These are phyloP conservation scores for Cardiocondyla obscurior DNA, from an alignment of 1,140 invertebrate species.

Conservation along the genomic window DNA sequence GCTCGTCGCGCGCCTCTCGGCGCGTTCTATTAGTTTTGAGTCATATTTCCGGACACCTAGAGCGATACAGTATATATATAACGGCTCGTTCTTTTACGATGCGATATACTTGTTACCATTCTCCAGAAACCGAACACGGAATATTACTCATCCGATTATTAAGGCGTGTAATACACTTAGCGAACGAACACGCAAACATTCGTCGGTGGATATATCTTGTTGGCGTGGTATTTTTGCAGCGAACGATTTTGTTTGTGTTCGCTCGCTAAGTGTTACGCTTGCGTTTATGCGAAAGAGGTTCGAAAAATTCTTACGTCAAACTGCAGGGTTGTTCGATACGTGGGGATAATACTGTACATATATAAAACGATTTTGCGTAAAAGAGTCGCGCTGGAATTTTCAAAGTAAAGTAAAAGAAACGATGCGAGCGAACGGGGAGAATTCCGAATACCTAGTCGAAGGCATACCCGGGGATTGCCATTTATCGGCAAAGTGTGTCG, in stretches of 20 bases:
- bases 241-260: no score
- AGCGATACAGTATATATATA: background rate
- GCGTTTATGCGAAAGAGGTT: background rate
- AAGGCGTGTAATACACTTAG: no score
- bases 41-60: conserved; percentile 35
- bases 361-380: background rate
- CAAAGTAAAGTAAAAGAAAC: background rate
- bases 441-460: background rate
- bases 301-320: background rate
- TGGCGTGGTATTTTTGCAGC: no score
- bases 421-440: background rate
- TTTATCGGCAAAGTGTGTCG: conserved; percentile 40
- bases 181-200: no score
- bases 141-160: background rate
- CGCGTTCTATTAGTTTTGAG: conserved; percentile 27
- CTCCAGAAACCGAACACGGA: background rate
- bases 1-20: background rate
- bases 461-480: background rate
- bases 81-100: background rate
- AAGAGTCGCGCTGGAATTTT: background rate
- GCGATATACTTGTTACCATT: background rate
- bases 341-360: no score
- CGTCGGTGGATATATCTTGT: no score
- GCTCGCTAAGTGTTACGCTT: no score
- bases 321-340: background rate